Base-by-base conservation (phyloP, 92 coral and sea anemone species). In the Micromussa lordhowensis region DNA sequence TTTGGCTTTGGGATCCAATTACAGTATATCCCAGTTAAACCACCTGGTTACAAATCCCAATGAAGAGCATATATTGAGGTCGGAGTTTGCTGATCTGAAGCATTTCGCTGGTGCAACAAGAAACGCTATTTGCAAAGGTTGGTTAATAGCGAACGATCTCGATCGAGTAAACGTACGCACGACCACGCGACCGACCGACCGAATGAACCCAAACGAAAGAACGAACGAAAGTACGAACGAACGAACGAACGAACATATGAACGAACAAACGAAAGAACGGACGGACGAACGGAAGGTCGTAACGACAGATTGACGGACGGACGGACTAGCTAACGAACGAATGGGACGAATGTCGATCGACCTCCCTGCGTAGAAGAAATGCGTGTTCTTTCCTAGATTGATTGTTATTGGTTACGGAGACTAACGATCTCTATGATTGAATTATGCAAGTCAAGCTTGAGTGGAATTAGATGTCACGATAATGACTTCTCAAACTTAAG, bases 91-190 rank as follows among this genome's bases (percentile, higher is more conserved):
- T 28, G 77, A 66, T 66, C 77, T 82, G 57, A 82, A 44, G 29
- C 77, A 68, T 19, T 68, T 82, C 31, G 61, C 48, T 0, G 38
- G 77, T 28, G 17, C 86, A 7, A 68, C 66, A 16, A 82, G 77
- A 68, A 68, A 68, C 18, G 38, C 34, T 40, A 82, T 82, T 26
- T 82, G 86, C 86, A 40, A 48, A 82, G 86, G 86, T 82, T 16
- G 6, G 86, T 38, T 30, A 12, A 24, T 22, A 1, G 30, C 12
- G 71, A 66, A 18, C 17, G 32, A 5, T 55, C 61, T 55, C 61
- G 61, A 16, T 55, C 61, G 61, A 16, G 5, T 19, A 55, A 55
- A 55, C 11, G 22, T 0, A 16, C 0, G 22, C 18, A 55, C 22
- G 61, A 55, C 4, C 3, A 19, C 18, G 22, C 61, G 22, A 55